Conservation (phyloP, 2,113 vertebrate genomes). For the Menidia beryllina region DNA sequence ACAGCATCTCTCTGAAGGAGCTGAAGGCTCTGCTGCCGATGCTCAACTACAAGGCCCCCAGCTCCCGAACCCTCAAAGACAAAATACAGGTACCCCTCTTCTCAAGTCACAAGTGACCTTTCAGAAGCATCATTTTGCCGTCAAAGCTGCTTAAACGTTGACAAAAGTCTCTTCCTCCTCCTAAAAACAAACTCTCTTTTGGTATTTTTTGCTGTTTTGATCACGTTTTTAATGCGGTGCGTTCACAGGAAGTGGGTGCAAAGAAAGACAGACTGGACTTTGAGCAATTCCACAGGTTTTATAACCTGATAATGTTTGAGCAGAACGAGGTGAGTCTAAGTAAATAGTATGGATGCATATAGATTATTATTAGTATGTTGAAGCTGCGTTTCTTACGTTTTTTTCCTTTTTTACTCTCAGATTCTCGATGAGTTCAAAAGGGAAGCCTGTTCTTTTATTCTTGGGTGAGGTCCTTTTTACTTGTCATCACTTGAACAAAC, state of each 20-base stretch:
- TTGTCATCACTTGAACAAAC: not conserved
- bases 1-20: conserved; percentile 92
- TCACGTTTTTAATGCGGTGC: conserved; percentile 1
- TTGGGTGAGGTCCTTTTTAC: conserved; percentile 85
- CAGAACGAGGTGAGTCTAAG: conserved; percentile 87
- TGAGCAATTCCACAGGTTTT: conserved; percentile 96
- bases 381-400: not conserved
- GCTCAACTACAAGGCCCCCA: conserved; percentile 91
- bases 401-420: conserved; percentile 71
- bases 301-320: conserved; percentile 97
- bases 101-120: not conserved
- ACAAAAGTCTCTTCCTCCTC: not conserved
- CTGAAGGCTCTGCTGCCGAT: conserved; percentile 90
- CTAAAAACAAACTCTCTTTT: not conserved
- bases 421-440: conserved; percentile 96
- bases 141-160: not conserved
- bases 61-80: conserved; percentile 89
- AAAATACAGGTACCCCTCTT: conserved; percentile 84
- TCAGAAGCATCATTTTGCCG: not conserved
- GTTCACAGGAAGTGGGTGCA: conserved; percentile 87
- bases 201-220: not conserved
- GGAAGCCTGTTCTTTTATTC: conserved; percentile 92
- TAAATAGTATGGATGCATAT: not conserved
- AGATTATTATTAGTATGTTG: not conserved
- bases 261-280: conserved; percentile 93